Percentiles rank a stretch among this genome's conserved stretches.
phyloP scores from a whole-genome alignment of 2,113 vertebrate genomes.

The Hoplias malabaricus region DNA sequence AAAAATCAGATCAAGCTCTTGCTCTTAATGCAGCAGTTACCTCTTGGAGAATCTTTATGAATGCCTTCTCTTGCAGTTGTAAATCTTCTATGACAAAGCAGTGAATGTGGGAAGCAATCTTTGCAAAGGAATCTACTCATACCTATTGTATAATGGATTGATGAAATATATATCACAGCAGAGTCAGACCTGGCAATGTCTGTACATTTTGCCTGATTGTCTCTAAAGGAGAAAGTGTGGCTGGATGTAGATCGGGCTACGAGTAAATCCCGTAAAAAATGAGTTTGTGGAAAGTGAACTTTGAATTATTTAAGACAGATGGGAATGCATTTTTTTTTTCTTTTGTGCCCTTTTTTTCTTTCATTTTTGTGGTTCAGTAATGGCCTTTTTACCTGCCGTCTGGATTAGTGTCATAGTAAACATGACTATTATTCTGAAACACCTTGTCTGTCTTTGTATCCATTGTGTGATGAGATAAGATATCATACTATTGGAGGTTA shows the following conservation, averaged over 20 bases:
- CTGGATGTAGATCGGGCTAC: conserved; percentile 5
- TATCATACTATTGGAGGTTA: no score
- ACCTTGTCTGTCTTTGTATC: conserved; percentile 21
- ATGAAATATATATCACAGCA: neutral
- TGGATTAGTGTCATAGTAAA: conserved; percentile 73
- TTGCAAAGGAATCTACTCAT: neutral
- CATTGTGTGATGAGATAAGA: neutral
- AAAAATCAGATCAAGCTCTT: neutral
- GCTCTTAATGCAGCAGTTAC: neutral
- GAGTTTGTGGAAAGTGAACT: neutral
- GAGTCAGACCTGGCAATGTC: conserved; percentile 4
- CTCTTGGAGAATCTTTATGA: conserved; percentile 13
- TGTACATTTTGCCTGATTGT: conserved; percentile 19
- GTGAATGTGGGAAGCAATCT: conserved; percentile 29
- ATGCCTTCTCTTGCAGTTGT: conserved; percentile 10
- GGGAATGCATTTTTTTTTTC: conserved; percentile 50
- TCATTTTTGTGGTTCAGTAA: conserved; percentile 64
- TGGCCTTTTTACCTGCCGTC: conserved; percentile 70
- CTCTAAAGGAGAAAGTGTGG: conserved; percentile 16
- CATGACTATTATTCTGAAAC: conserved; percentile 56
- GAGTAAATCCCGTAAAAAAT: neutral
- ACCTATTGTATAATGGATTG: conserved; percentile 4
- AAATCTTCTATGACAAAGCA: conserved; percentile 9
- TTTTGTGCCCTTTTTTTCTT: conserved; percentile 50
- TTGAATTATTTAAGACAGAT: conserved; percentile 21